Evolutionary conservation across 2,888 invertebrate genomes (phyloP).

Genomic region (Trachelus iudaicus): DNA sequence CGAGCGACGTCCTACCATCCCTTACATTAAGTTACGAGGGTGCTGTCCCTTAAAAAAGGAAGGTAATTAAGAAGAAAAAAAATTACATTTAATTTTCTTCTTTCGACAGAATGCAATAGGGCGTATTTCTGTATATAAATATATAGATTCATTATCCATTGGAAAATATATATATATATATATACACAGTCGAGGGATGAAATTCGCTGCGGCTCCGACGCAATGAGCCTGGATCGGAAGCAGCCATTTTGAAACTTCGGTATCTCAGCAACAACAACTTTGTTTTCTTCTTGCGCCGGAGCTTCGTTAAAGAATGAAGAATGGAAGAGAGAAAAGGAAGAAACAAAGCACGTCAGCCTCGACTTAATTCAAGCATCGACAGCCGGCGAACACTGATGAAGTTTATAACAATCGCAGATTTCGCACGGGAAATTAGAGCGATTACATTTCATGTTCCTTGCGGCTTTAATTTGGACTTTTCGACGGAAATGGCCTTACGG

Average conservation of each 20-base stretch:
- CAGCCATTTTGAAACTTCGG: neutral
- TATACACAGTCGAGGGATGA: neutral
- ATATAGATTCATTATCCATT: neutral
- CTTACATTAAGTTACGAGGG: neutral
- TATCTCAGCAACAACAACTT: neutral
- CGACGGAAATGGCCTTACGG: neutral
- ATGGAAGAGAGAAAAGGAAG: neutral
- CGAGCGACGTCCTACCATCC: neutral
- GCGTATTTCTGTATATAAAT: neutral
- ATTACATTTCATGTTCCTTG: too few species aligned
- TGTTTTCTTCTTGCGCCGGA: neutral
- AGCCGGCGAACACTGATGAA: too few species aligned
- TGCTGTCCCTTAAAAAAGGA: neutral
- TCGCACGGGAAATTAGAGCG: too few species aligned
- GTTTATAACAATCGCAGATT: too few species aligned
- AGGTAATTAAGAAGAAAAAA: neutral
- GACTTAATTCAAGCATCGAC: too few species aligned
- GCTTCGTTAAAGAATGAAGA: neutral
- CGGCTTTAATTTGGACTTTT: neutral
- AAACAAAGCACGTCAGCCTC: too few species aligned
- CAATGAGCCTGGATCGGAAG: neutral
- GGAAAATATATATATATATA: neutral
- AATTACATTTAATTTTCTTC: neutral
- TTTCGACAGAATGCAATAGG: neutral
- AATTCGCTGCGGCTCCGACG: neutral